Evolutionary conservation across 1,140 invertebrate genomes (phyloP), one percentile per base, ranked within the genome.

Genomic region (Pseudomyrmex concolor): DNA sequence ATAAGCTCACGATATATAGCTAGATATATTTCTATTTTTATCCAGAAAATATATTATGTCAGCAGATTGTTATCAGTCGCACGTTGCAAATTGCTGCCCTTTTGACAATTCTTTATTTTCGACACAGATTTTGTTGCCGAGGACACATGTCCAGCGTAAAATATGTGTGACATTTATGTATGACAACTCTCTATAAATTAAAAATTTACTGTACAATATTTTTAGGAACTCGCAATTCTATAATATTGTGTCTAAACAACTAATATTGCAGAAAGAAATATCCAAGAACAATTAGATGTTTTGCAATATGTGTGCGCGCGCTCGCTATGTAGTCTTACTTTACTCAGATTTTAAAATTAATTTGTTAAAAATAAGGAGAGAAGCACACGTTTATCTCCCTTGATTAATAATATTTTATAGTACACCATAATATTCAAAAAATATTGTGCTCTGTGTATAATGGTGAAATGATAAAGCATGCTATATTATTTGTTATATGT

Each of bases 221-320:
- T 87, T 74, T 88, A 88, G 86, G 86, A 88, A 88, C 86, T 88
- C 86, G 86, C 84, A 81, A 87, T 80, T 84, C 86, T 84, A 84
- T 81, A 72, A 80, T 70, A 81, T 63, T 22, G 13, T 63, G 60
- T 64, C 22, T 62, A 78, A 84, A 84, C 45, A 50, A 43, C 17
- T 22, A 50, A 51, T 25, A 45, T 72, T 54, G 60, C 17, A 57
- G 66, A 72, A 34, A 22, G 55, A 66, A 71, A 50, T 84, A 67
- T 62, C 62, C 2, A 2, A 67, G 62, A 83, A 73, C 2, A 43
- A 57, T 19, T 48, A 70, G 22, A 59, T 84, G 66, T 3, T 43
- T 78, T 51, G 17, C 2, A 25, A 25, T 34, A 25, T 34, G 34
- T 34, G 34, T 34, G 34, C 5, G 34, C 34, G 34, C 34, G 34